These are phyloP conservation scores for Chromoteleia sp. DNA, from an alignment of 2,888 invertebrate genomes.

Conservation along the genomic window DNA sequence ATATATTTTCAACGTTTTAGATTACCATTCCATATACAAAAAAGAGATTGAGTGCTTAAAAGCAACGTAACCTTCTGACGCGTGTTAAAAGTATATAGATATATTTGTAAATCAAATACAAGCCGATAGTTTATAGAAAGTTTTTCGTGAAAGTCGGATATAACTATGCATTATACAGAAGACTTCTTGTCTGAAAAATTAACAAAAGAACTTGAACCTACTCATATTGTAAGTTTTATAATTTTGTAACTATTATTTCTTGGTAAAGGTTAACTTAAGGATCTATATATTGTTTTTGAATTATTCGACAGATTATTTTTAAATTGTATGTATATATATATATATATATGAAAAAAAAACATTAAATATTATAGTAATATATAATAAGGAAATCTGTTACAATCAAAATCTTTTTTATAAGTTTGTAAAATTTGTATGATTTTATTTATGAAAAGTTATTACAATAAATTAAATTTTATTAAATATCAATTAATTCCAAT, in stretches of 20 bases:
- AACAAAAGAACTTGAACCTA: slow-evolving; percentile 88
- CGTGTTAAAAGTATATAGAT: slow-evolving; percentile 2
- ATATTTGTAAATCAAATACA: neutral
- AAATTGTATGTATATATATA: no score
- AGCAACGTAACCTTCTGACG: slow-evolving; percentile 11
- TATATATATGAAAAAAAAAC: no score
- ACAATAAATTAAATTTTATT: no score
- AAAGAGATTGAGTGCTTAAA: neutral
- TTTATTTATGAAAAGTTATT: no score
- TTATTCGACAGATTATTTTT: no score
- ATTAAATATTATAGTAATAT: no score
- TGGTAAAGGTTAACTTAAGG: slow-evolving; percentile 36
- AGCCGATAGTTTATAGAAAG: neutral
- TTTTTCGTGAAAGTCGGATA: neutral
- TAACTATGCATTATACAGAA: slow-evolving; percentile 88
- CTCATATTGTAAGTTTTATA: slow-evolving; percentile 88
- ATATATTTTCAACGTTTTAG: neutral
- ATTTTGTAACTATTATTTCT: neutral
- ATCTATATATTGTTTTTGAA: neutral
- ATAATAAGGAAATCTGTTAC: no score
- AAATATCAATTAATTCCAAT: no score
- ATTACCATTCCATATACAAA: neutral
- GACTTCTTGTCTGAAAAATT: slow-evolving; percentile 89
- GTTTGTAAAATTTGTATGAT: no score
- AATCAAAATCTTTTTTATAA: no score